A percentile compares a stretch with the other conserved stretches of the same genome.
Evolutionary conservation across 2,113 vertebrate genomes (phyloP).

Genomic region (Oostethus manadensis): DNA sequence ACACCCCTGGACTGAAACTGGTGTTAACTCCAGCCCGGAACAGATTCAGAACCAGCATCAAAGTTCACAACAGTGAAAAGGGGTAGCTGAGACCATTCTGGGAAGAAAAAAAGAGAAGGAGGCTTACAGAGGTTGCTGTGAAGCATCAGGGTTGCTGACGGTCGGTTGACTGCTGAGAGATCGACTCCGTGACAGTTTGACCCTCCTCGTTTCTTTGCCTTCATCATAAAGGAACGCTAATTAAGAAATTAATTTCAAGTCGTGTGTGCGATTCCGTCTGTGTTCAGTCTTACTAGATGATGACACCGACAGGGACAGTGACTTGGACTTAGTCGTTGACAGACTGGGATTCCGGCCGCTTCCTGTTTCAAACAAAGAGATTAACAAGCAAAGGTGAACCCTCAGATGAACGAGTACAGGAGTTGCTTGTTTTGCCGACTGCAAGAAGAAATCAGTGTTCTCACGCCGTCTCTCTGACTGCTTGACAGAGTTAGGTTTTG

Average conservation of each 20-base stretch:
- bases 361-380: slow-evolving; percentile 61
- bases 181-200: slow-evolving; percentile 87
- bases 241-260: too few relatives aligned
- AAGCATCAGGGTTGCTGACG: slow-evolving; percentile 78
- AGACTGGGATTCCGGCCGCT: slow-evolving; percentile 82
- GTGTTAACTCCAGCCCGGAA: too few relatives aligned
- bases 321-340: slow-evolving; percentile 74
- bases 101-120: too few relatives aligned
- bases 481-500: slow-evolving; percentile 30
- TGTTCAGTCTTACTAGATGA: too few relatives aligned
- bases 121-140: slow-evolving; percentile 82
- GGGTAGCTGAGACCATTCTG: too few relatives aligned
- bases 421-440: too few relatives aligned
- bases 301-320: slow-evolving; percentile 66
- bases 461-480: slow-evolving; percentile 48
- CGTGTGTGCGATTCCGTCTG: too few relatives aligned
- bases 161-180: slow-evolving; percentile 88
- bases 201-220: slow-evolving; percentile 91
- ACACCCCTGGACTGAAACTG: too few relatives aligned
- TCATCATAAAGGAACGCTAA: slow-evolving; percentile 21
- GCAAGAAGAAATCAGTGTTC: background rate
- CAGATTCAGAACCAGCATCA: too few relatives aligned
- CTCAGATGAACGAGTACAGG: too few relatives aligned
- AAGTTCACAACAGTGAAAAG: too few relatives aligned
- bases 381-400: background rate